Evolutionary conservation across 2,113 vertebrate species (phyloP).

Genomic region (Paedocypris sp.): DNA sequence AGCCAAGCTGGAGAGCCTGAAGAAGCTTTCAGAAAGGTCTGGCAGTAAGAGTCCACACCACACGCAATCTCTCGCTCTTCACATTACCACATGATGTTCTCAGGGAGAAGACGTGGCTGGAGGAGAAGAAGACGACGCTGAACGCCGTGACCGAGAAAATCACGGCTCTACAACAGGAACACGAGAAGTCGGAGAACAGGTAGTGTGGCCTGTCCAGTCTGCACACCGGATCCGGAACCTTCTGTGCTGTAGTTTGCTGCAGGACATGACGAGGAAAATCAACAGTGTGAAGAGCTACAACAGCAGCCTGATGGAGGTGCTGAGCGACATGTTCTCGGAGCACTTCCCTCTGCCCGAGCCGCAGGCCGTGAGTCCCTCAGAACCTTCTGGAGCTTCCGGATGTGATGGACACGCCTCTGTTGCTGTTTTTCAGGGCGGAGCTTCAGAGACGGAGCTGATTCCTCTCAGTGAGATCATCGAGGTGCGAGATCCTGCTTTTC

Average conservation of each 20-base stretch:
- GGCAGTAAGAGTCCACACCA: not conserved
- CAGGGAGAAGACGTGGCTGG: slow-evolving; percentile 59
- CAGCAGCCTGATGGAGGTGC: slow-evolving; percentile 51
- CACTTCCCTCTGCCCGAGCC: slow-evolving; percentile 51
- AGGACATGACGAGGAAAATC: slow-evolving; percentile 56
- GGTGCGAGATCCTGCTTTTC: slow-evolving; percentile 44
- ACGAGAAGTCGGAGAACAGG: slow-evolving; percentile 48
- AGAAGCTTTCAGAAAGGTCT: slow-evolving; percentile 50
- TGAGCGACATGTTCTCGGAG: slow-evolving; percentile 52
- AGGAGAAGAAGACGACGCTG: slow-evolving; percentile 52
- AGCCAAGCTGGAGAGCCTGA: slow-evolving; percentile 53
- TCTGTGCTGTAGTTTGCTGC: too few species aligned
- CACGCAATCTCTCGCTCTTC: not conserved
- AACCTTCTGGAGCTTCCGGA: too few species aligned
- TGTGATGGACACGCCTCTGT: too few species aligned
- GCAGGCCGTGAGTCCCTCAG: too few species aligned
- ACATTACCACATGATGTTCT: not conserved
- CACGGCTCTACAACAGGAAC: slow-evolving; percentile 40
- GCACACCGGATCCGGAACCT: too few species aligned
- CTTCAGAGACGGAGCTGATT: slow-evolving; percentile 40
- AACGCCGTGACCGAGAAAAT: slow-evolving; percentile 39
- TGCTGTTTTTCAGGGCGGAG: slow-evolving; percentile 19
- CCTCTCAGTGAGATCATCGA: slow-evolving; percentile 62
- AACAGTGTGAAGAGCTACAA: slow-evolving; percentile 55
- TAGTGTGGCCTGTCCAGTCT: too few species aligned